Evolutionary conservation across 2,113 vertebrate species (phyloP).

Genomic region (Myanophis thanlyinensis): DNA sequence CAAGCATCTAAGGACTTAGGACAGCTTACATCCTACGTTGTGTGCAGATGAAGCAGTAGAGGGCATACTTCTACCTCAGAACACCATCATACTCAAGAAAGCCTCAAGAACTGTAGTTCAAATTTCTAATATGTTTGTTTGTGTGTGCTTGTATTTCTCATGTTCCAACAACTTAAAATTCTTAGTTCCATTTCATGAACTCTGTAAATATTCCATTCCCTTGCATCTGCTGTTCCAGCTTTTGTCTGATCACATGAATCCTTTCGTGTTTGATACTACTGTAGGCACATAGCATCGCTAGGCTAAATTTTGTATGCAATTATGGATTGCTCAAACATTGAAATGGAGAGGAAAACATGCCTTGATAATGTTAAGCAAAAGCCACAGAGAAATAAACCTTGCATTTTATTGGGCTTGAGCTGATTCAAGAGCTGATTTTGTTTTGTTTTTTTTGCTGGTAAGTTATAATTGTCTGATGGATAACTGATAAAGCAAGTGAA

Average conservation of each 20-base stretch:
- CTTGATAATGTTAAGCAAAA: background rate
- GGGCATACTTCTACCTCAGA: slow-evolving; percentile 19
- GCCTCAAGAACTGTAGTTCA: background rate
- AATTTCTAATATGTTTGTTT: background rate
- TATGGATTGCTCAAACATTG: background rate
- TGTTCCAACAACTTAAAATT: background rate
- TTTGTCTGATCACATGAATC: background rate
- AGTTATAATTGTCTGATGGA: background rate
- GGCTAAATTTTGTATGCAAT: background rate
- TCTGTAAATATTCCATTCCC: background rate
- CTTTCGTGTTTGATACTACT: background rate
- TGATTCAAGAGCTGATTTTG: background rate
- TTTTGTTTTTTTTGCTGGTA: background rate
- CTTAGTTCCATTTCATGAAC: background rate
- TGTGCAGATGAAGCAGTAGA: slow-evolving; percentile 22
- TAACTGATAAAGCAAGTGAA: background rate
- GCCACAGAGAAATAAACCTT: background rate
- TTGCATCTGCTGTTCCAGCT: background rate
- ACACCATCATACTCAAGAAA: background rate
- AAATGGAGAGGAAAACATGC: background rate
- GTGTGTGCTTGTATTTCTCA: background rate
- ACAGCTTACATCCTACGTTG: too few relatives aligned
- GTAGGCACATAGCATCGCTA: background rate
- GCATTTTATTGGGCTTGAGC: background rate
- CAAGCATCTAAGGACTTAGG: background rate